Conservation (phyloP, 1,140 invertebrate species). For the Cherax quadricarinatus region DNA sequence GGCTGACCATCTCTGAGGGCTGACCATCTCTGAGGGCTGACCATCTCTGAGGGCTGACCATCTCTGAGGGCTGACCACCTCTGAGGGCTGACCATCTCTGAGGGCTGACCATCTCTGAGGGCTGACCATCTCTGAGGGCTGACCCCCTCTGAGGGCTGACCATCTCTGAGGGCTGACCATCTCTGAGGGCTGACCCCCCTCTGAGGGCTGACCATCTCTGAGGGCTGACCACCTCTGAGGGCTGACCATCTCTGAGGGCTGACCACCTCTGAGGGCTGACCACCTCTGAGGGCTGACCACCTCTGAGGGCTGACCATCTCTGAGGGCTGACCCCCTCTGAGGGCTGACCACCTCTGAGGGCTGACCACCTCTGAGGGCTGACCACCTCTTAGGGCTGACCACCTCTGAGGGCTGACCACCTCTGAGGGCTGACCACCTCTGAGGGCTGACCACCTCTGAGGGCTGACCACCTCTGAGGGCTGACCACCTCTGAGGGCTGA, state of each 20-base stretch:
- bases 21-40: neutral
- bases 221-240: neutral
- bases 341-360: neutral
- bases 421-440: neutral
- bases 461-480: neutral
- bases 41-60: neutral
- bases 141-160: neutral
- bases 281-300: neutral
- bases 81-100: neutral
- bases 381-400: too few species aligned
- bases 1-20: neutral
- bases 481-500: neutral
- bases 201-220: neutral
- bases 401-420: neutral
- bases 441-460: neutral
- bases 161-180: neutral
- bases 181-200: neutral
- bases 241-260: neutral
- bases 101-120: neutral
- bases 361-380: neutral
- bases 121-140: neutral
- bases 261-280: neutral
- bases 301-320: neutral
- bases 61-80: neutral
- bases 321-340: neutral